These are phyloP conservation scores for Rhysida immarginata DNA, from an alignment of 1,140 invertebrate genomes.

Conservation along the genomic window DNA sequence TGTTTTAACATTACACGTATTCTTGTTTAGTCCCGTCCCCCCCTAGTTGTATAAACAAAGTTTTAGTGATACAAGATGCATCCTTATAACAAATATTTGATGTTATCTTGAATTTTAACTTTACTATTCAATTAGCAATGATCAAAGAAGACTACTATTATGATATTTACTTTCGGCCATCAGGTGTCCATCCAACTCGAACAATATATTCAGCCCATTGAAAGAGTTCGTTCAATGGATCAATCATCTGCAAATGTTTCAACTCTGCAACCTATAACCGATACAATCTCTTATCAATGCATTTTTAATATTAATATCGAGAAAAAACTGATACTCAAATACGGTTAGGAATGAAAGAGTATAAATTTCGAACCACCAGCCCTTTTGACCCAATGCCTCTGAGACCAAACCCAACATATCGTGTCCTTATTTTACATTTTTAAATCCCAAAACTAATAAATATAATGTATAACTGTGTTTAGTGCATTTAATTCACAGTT, in stretches of 20 bases:
- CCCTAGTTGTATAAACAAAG: neutral
- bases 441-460: no score
- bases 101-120: neutral
- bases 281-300: no score
- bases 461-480: no score
- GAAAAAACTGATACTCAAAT: no score
- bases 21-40: neutral
- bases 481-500: no score
- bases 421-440: no score
- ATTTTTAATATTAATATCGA: no score
- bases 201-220: constrained; percentile 89
- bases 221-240: constrained; percentile 55
- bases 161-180: constrained; percentile 59
- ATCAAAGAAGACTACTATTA: neutral
- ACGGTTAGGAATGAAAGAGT: no score
- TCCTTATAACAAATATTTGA: neutral
- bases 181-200: constrained; percentile 80
- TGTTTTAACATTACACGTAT: no score
- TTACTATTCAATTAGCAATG: neutral
- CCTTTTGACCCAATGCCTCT: no score
- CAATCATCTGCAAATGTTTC: constrained; percentile 50
- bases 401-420: no score
- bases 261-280: constrained; percentile 36
- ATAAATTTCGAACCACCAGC: no score
- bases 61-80: neutral